Conservation (phyloP, 2,797 vertebrate genomes). For the Setipinna tenuifilis region DNA sequence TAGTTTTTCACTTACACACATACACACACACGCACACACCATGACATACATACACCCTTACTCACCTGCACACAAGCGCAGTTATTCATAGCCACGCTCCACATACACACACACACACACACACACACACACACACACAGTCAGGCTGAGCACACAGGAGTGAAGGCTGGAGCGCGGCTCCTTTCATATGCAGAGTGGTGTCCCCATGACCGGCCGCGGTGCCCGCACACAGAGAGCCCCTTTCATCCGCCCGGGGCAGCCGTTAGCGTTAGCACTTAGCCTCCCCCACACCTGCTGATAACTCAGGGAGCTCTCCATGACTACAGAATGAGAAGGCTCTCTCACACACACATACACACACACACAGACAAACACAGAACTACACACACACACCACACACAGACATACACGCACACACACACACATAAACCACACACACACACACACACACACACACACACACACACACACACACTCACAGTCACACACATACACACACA, state of each 20-base stretch:
- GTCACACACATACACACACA: too few species aligned
- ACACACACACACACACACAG: neutral
- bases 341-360: too few species aligned
- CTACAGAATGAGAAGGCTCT: neutral
- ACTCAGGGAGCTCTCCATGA: neutral
- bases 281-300: slow-evolving; percentile 8
- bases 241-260: neutral
- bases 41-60: neutral
- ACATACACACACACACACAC: neutral
- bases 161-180: neutral
- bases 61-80: slow-evolving; percentile 3
- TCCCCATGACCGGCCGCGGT: neutral
- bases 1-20: neutral
- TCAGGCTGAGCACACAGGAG: neutral
- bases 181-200: slow-evolving; percentile 9
- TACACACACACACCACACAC: neutral
- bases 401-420: too few species aligned
- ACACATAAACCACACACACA: too few species aligned
- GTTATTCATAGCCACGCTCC: neutral
- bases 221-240: neutral
- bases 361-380: too few species aligned
- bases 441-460: too few species aligned
- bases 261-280: slow-evolving; percentile 3
- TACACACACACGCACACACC: slow-evolving; percentile 26
- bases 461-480: too few species aligned